Conservation (phyloP, 2,888 invertebrate species). For the Stenichneumon culpator region DNA sequence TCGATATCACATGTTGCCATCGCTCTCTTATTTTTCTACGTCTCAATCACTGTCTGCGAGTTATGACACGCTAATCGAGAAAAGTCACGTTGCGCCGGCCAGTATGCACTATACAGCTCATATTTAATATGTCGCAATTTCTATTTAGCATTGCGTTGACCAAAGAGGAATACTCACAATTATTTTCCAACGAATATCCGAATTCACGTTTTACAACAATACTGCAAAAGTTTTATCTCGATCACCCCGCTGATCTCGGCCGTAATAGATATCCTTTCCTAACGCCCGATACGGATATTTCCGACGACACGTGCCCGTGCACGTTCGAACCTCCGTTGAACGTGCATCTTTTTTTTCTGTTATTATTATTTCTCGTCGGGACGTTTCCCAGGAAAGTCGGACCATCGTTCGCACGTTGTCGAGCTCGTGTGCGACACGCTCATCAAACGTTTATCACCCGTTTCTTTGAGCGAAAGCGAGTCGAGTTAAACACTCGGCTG, state of each 20-base stretch:
- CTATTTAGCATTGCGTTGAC: background rate
- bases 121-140: background rate
- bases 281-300: background rate
- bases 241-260: background rate
- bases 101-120: background rate
- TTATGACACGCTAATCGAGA: background rate
- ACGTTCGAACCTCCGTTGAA: background rate
- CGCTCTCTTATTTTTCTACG: background rate
- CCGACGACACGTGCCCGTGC: background rate
- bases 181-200: too few relatives aligned
- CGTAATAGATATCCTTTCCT: background rate
- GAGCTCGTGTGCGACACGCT: background rate
- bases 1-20: background rate
- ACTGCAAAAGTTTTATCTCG: background rate
- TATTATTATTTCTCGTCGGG: background rate
- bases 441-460: background rate
- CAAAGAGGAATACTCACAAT: background rate
- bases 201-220: too few relatives aligned
- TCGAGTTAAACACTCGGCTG: background rate
- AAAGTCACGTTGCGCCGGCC: background rate
- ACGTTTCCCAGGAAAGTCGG: background rate
- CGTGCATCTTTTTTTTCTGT: background rate
- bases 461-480: background rate
- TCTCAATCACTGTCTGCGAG: too few relatives aligned
- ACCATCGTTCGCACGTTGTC: slow-evolving; percentile 13